phyloP scores from a whole-genome alignment of 2,113 vertebrate genomes.

The Microtus pennsylvanicus region DNA sequence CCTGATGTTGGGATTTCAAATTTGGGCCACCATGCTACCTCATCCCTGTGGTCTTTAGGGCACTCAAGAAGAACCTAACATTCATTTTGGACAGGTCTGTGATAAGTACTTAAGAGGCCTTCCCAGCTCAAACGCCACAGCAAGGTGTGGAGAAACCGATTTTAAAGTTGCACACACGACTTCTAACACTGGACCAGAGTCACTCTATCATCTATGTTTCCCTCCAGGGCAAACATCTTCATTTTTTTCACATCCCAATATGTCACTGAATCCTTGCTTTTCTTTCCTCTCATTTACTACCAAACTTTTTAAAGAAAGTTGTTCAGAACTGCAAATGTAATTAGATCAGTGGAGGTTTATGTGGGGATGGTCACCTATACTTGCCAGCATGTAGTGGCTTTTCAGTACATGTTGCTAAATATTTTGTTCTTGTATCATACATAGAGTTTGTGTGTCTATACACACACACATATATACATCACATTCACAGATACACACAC shows the following conservation, averaged over 20 bases:
- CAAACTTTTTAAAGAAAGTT: neutral
- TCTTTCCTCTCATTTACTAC: neutral
- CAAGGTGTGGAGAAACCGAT: neutral
- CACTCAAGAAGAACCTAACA: neutral
- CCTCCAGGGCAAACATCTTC: neutral
- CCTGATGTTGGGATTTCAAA: neutral
- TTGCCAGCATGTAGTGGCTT: neutral
- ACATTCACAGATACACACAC: too few species aligned
- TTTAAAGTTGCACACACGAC: neutral
- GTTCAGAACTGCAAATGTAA: neutral
- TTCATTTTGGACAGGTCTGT: conserved; percentile 3
- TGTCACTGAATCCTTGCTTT: neutral
- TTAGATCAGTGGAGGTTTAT: neutral
- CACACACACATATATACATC: neutral
- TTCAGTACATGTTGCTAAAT: neutral
- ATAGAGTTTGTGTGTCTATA: neutral
- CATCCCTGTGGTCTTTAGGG: neutral
- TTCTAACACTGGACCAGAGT: neutral
- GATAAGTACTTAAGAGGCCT: neutral
- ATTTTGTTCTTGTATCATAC: neutral
- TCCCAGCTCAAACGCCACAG: neutral
- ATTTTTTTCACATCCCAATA: neutral
- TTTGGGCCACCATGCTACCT: too few species aligned
- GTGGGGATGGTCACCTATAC: neutral
- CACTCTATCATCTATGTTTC: neutral